phyloP scores from a whole-genome alignment of 2,113 vertebrate species.

The Pituophis catenifer region DNA sequence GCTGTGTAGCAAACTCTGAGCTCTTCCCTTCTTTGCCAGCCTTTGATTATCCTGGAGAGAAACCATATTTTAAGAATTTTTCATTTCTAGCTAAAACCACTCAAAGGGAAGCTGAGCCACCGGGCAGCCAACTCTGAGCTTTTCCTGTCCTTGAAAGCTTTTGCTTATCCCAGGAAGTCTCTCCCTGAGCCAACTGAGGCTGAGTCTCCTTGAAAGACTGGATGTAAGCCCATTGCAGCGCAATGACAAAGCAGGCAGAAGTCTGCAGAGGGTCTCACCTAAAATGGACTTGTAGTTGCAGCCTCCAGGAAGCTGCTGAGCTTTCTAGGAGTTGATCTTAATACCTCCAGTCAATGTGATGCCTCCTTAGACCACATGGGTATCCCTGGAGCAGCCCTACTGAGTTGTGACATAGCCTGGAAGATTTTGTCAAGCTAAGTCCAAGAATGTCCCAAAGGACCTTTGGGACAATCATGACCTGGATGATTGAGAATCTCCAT shows the following conservation, averaged over 20 bases:
- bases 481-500: no score
- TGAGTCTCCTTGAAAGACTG: background rate
- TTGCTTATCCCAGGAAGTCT: background rate
- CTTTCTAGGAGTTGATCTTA: background rate
- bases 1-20: background rate
- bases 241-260: background rate
- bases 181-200: background rate
- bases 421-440: background rate
- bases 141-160: background rate
- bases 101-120: background rate
- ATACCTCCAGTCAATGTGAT: background rate
- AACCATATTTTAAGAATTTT: background rate
- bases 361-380: background rate
- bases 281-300: background rate
- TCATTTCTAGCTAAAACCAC: background rate
- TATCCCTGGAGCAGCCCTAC: background rate
- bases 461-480: no score
- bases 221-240: background rate
- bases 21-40: background rate
- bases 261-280: background rate
- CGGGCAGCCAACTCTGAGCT: background rate
- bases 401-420: background rate
- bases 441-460: background rate
- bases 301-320: background rate
- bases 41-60: background rate